A percentile compares a stretch with the other conserved stretches of the same genome.
Conservation (phyloP, 2,888 invertebrate genomes). For the Halictus ligatus region DNA sequence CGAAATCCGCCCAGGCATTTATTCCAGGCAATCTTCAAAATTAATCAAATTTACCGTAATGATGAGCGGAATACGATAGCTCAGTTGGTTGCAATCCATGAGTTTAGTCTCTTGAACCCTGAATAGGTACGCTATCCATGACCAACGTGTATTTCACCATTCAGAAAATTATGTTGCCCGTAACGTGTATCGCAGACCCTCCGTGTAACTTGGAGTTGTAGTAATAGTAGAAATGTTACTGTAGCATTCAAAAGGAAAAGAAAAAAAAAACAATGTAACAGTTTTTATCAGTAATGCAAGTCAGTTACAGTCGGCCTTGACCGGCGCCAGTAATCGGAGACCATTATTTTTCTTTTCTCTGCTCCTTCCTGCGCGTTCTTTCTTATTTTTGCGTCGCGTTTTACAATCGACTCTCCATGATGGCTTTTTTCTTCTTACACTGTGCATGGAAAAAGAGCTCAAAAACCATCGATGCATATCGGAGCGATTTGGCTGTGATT, state of each 20-base stretch:
- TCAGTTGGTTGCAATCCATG: neutral
- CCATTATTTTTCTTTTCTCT: neutral
- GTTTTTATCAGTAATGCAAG: neutral
- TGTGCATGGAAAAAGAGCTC: neutral
- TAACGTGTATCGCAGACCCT: no score
- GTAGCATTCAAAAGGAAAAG: neutral
- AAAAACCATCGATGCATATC: neutral
- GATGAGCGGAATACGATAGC: neutral
- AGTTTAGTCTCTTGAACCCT: neutral
- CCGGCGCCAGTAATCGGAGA: neutral
- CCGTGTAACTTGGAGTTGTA: neutral
- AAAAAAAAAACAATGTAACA: neutral
- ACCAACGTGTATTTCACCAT: neutral
- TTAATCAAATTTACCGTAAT: slow-evolving; percentile 9
- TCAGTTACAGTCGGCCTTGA: neutral
- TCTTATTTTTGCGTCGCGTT: neutral
- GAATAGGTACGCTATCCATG: neutral
- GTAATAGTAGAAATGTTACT: neutral
- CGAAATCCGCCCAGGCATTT: neutral
- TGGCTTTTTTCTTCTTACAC: neutral
- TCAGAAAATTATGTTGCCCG: no score
- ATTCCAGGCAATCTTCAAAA: neutral
- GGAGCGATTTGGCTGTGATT: neutral
- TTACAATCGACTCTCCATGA: neutral
- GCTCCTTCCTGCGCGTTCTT: neutral